Conservation (phyloP, 1,140 invertebrate species). For the Eubasilissa regina region DNA sequence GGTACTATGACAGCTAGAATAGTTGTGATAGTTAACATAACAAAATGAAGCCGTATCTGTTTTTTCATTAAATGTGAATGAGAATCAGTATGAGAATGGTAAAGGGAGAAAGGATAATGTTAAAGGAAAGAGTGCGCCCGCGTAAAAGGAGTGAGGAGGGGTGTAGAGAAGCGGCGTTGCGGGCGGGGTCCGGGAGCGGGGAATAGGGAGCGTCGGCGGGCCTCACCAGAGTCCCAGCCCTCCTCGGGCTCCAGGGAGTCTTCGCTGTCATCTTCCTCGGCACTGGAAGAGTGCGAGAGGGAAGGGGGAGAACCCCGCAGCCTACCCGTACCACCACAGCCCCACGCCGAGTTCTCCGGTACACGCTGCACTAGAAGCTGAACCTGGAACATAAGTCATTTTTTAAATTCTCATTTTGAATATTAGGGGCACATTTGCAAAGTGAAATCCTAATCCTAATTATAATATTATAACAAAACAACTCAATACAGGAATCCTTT, state of each 20-base stretch:
- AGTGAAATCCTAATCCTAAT: no score
- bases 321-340: conserved; percentile 27
- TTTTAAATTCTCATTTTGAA: no score
- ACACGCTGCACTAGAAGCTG: conserved; percentile 69
- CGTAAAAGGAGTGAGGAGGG: conserved; percentile 37
- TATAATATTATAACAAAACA: no score
- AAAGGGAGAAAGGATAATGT: no score
- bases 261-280: conserved; percentile 73
- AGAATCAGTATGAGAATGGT: background rate
- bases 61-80: no score
- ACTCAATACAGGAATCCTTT: no score
- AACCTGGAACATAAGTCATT: conserved; percentile 65
- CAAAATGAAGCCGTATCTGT: no score
- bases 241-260: conserved; percentile 76
- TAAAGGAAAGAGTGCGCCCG: conserved; percentile 47
- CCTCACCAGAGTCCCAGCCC: conserved; percentile 84
- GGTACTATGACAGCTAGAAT: no score
- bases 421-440: no score
- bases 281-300: conserved; percentile 68
- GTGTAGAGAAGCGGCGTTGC: conserved; percentile 25
- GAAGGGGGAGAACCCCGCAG: conserved; percentile 64
- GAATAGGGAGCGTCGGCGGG: no score
- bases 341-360: conserved; percentile 64
- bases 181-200: conserved; percentile 6
- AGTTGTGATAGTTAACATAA: no score